These are phyloP conservation scores for Epinephelus cyanopodus DNA, from an alignment of 2,113 vertebrate species.

Conservation along the genomic window DNA sequence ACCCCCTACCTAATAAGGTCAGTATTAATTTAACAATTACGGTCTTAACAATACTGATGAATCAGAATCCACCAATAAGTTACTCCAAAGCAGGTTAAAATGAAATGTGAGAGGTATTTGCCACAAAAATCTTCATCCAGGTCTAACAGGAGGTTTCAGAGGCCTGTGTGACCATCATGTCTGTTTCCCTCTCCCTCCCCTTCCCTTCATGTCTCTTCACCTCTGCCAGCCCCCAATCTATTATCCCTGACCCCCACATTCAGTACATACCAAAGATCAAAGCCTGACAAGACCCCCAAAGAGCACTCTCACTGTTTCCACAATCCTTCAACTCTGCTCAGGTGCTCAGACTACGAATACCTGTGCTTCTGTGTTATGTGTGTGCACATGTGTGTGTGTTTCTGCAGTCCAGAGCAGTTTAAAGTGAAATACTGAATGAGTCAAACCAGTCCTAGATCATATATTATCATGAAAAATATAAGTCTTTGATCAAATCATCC, in stretches of 20 bases:
- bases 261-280: slow-evolving; percentile 80
- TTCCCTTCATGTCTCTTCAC: slow-evolving; percentile 63
- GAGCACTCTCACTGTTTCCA: slow-evolving; percentile 71
- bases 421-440: background rate
- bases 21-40: background rate
- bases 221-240: slow-evolving; percentile 65
- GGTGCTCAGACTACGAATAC: slow-evolving; percentile 55
- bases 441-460: background rate
- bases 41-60: background rate
- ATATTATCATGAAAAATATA: background rate
- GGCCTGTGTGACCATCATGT: slow-evolving; percentile 31
- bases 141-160: slow-evolving; percentile 26
- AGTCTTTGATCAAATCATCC: background rate
- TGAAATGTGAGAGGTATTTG: background rate
- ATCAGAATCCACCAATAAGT: background rate
- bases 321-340: slow-evolving; percentile 61
- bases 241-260: slow-evolving; percentile 78
- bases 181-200: background rate
- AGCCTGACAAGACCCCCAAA: slow-evolving; percentile 66
- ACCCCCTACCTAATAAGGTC: background rate
- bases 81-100: background rate
- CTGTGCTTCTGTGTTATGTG: slow-evolving; percentile 22
- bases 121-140: slow-evolving; percentile 1
- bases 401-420: background rate
- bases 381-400: slow-evolving; percentile 6